Base-by-base conservation (phyloP, 2,797 vertebrate species). In the Kryptopterus vitreolus region DNA sequence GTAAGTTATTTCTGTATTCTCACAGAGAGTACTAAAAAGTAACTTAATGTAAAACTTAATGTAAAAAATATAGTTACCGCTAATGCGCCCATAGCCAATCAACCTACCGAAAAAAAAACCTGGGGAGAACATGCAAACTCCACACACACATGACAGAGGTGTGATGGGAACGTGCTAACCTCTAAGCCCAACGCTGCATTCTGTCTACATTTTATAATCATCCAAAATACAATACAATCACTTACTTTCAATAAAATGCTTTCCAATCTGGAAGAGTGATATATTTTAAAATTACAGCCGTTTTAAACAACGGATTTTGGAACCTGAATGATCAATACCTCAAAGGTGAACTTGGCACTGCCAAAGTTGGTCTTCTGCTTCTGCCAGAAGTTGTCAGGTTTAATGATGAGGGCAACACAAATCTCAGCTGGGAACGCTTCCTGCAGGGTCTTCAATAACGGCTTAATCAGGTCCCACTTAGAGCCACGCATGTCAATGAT, bases 381-480 rank as follows among this genome's bases (percentile, higher is more conserved):
- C 93, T 99, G 98, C 98, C 98, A 99, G 93, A 99, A 99, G 91
- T 98, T 99, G 92, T 99, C 98, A 0, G 98, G 98, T 89, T 99
- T 99, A 91, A 99, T 99, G 91, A 99, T 99, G 88, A 99, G 96
- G 12, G 98, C 96, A 83, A 98, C 96, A 1, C 98, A 98, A 91
- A 99, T 98, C 91, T 98, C 96, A 0, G 94, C 96, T 0, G 97
- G 96, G 85, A 99, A 98, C 24, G 94, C 95, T 91, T 99, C 98
- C 89, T 99, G 97, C 83, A 99, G 95, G 0, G 97, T 99, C 94
- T 99, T 99, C 86, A 99, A 94, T 65, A 99, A 95, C 57, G 97
- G 97, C 79, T 99, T 99, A 90, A 99, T 98, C 88, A 98, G 93
- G 80, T 99, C 98, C 98, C 98, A 99, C 89, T 99, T 99, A 29